Evolutionary conservation across 2,888 invertebrate genomes (phyloP).

Genomic region (Cynaeus angustus): DNA sequence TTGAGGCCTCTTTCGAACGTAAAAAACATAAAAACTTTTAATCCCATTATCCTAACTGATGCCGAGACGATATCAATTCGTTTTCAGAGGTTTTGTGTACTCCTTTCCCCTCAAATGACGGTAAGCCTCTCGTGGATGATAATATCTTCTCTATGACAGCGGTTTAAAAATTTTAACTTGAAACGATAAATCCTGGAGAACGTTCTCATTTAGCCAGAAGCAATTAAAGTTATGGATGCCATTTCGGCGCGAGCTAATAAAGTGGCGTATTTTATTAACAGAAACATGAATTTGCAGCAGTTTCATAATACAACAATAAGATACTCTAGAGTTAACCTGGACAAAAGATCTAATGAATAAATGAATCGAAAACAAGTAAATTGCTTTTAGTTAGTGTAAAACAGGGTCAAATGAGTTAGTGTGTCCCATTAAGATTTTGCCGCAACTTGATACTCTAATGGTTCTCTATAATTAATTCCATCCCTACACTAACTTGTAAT

Average conservation of each 20-base stretch:
- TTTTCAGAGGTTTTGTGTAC: slow-evolving; percentile 6
- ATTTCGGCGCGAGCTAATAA: slow-evolving; percentile 3
- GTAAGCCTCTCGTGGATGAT: slow-evolving; percentile 2
- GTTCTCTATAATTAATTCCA: slow-evolving; percentile 42
- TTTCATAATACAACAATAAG: slow-evolving; percentile 7
- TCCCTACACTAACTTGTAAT: slow-evolving; percentile 40
- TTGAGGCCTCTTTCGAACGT: slow-evolving; percentile 1
- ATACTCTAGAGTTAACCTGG: slow-evolving; percentile 17
- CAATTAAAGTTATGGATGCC: slow-evolving; percentile 19
- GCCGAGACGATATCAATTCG: slow-evolving; percentile 16
- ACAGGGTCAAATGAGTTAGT: slow-evolving; percentile 44
- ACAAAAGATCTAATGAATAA: slow-evolving; percentile 30
- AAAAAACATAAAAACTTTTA: slow-evolving; percentile 31
- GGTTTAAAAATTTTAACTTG: slow-evolving; percentile 25
- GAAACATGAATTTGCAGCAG: slow-evolving; percentile 4
- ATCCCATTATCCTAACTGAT: slow-evolving; percentile 38
- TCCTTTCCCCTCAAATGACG: slow-evolving; percentile 12
- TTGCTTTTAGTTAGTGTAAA: slow-evolving; percentile 47
- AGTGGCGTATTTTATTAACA: slow-evolving; percentile 11
- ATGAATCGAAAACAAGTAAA: slow-evolving; percentile 47
- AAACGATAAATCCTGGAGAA: slow-evolving; percentile 12
- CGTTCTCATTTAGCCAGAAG: slow-evolving; percentile 8
- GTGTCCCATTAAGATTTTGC: slow-evolving; percentile 46
- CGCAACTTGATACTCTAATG: slow-evolving; percentile 46
- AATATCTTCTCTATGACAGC: background rate